Evolutionary conservation across 2,113 vertebrate species (phyloP).

Genomic region (Camelus dromedarius): DNA sequence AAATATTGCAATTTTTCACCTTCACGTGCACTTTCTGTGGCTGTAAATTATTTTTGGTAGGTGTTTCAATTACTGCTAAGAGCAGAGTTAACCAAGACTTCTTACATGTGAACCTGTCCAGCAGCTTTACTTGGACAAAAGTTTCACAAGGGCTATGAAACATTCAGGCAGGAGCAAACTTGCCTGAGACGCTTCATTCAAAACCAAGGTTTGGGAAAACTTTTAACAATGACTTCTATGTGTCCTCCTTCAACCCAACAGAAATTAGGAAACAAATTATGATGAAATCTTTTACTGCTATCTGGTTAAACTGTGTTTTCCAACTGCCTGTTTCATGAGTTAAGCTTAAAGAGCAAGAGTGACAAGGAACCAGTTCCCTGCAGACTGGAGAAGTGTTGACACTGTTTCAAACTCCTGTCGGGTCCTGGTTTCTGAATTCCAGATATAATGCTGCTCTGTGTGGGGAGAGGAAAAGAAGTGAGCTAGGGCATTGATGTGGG

Average conservation of each 20-base stretch:
- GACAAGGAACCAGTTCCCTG: not conserved
- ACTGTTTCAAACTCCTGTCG: not conserved
- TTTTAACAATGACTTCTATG: not conserved
- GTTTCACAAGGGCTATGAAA: not conserved
- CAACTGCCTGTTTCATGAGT: not conserved
- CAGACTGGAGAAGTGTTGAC: not conserved
- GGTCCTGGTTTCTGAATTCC: not conserved
- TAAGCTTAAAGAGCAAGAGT: conserved; percentile 30
- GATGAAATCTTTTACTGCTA: not conserved
- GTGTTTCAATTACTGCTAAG: conserved; percentile 20
- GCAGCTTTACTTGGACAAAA: conserved; percentile 32
- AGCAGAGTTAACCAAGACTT: conserved; percentile 46
- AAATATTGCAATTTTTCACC: not conserved
- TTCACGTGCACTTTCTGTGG: not conserved
- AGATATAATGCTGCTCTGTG: not conserved
- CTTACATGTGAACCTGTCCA: conserved; percentile 22
- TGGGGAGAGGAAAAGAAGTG: not conserved
- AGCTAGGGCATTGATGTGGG: not conserved
- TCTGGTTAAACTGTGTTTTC: conserved; percentile 20
- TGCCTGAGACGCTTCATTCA: conserved; percentile 41
- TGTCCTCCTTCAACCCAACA: not conserved
- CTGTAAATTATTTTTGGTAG: conserved; percentile 64
- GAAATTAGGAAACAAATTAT: not conserved
- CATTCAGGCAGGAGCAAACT: conserved; percentile 30
- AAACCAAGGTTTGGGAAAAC: not conserved